These are phyloP conservation scores for Macroramphosus scolopax DNA, from an alignment of 2,797 vertebrate genomes.

Conservation along the genomic window DNA sequence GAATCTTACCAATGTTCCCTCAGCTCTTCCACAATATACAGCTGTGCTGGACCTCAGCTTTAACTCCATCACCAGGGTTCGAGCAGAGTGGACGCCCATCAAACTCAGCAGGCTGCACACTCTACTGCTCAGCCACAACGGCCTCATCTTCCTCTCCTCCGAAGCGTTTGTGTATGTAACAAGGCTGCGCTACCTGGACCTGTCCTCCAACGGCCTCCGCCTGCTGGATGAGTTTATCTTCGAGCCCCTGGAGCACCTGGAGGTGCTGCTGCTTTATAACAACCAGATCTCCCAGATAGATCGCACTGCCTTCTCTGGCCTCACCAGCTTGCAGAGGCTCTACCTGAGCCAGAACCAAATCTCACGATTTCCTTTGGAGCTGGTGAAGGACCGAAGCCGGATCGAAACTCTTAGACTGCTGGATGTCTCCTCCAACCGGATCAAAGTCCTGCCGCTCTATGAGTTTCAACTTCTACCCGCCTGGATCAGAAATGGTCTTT, in stretches of 20 bases:
- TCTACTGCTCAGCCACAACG: conserved; percentile 88
- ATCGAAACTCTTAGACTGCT: conserved; percentile 82
- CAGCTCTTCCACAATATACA: conserved; percentile 79
- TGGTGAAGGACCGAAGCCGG: conserved; percentile 84
- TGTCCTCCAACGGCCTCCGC: conserved; percentile 87
- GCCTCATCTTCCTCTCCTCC: conserved; percentile 88
- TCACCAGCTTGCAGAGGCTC: conserved; percentile 83
- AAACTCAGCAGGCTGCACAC: conserved; percentile 81
- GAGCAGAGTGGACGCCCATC: conserved; percentile 83
- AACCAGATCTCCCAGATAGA: conserved; percentile 89
- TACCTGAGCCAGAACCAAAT: conserved; percentile 93
- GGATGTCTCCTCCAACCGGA: conserved; percentile 89
- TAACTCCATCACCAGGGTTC: conserved; percentile 84
- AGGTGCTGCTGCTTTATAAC: conserved; percentile 92
- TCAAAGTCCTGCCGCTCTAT: conserved; percentile 79
- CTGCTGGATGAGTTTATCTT: conserved; percentile 89
- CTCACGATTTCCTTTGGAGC: conserved; percentile 89
- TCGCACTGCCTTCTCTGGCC: conserved; percentile 85
- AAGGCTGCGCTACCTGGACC: conserved; percentile 86
- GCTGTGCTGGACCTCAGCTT: conserved; percentile 90
- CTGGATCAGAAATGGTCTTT: conserved; percentile 89
- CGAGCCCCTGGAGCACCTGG: conserved; percentile 82
- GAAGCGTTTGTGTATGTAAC: conserved; percentile 87
- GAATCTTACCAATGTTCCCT: conserved; percentile 79
- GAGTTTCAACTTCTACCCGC: conserved; percentile 87